Evolutionary conservation across 2,113 vertebrate species (phyloP).

Genomic region (Tachuris rubrigastra): DNA sequence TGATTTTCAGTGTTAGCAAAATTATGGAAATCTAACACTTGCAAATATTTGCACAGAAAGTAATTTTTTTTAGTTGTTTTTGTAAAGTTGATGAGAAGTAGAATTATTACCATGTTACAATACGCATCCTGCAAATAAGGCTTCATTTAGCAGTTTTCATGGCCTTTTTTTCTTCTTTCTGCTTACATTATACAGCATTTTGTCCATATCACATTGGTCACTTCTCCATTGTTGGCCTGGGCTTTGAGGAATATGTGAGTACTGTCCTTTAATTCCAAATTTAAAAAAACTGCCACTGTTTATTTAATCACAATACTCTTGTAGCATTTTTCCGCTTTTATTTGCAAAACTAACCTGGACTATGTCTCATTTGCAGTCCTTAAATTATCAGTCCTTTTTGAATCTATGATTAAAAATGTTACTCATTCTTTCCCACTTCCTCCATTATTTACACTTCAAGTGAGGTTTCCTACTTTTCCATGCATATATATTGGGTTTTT

Average conservation of each 20-base stretch:
- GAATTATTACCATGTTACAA: not conserved
- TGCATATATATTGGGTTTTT: fast-evolving
- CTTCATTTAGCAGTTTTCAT: constrained; percentile 12
- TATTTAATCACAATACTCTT: not conserved
- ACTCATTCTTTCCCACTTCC: not conserved
- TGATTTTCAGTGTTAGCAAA: not conserved
- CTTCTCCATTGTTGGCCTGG: constrained; percentile 93
- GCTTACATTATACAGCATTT: constrained; percentile 79
- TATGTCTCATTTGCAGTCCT: not conserved
- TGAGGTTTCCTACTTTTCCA: not conserved
- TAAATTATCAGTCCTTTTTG: not conserved
- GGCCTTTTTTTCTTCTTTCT: not conserved
- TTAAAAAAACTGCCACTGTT: not conserved
- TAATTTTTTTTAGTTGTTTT: not conserved
- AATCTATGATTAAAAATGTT: not conserved
- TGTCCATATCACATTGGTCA: constrained; percentile 97
- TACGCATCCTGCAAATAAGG: not conserved
- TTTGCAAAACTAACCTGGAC: not conserved
- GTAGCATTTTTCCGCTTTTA: not conserved
- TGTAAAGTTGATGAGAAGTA: not conserved
- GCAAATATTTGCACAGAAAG: not conserved
- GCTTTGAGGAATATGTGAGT: constrained; percentile 96
- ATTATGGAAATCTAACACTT: not conserved
- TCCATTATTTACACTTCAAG: not conserved
- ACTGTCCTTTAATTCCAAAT: constrained; percentile 5